Conservation (phyloP, 2,797 vertebrate genomes). For the Setipinna tenuifilis region DNA sequence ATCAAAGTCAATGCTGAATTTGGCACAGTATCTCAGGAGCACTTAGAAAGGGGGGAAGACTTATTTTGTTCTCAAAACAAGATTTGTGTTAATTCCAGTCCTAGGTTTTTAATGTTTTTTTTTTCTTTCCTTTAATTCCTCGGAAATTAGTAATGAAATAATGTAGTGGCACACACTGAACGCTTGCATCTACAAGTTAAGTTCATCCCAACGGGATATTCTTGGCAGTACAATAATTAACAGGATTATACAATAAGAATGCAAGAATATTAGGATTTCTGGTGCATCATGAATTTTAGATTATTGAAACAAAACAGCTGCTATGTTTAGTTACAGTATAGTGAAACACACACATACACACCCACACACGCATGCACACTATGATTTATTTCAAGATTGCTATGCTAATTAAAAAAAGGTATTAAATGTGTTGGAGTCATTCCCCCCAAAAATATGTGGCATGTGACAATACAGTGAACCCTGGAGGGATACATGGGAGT, state of each 20-base stretch:
- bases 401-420: conserved; percentile 40
- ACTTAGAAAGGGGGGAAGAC: not conserved
- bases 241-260: conserved; percentile 29
- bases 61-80: conserved; percentile 19
- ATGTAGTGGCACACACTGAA: conserved; percentile 44
- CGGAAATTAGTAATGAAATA: conserved; percentile 12
- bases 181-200: conserved; percentile 47
- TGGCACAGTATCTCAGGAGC: not conserved
- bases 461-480: conserved; percentile 48
- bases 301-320: conserved; percentile 1
- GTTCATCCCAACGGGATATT: conserved; percentile 48
- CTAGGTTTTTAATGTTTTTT: not conserved
- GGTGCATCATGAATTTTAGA: conserved; percentile 18
- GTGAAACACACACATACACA: not conserved
- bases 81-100: not conserved
- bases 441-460: conserved; percentile 43
- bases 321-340: not conserved
- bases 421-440: conserved; percentile 34
- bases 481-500: conserved; percentile 48
- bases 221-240: conserved; percentile 50
- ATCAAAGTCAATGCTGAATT: conserved; percentile 9
- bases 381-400: conserved; percentile 42
- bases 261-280: conserved; percentile 10
- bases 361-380: too few species aligned
- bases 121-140: not conserved